These are phyloP conservation scores for Aphodius sticticus DNA, from an alignment of 2,888 invertebrate genomes.

Conservation along the genomic window DNA sequence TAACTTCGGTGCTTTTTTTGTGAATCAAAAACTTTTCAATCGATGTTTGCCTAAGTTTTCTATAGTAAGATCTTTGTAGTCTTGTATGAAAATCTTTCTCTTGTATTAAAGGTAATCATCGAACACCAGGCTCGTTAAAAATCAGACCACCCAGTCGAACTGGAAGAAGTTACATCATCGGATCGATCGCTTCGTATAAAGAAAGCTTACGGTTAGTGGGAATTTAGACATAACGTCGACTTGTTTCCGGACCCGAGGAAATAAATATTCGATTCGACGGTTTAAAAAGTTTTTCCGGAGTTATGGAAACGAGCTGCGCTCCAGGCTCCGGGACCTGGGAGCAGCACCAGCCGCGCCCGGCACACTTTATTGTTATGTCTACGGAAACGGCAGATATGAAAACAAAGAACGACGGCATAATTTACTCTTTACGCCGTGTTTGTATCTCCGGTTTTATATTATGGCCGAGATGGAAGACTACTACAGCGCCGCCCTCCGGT, in stretches of 20 bases:
- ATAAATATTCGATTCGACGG: constrained; percentile 20
- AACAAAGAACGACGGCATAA: constrained; percentile 23
- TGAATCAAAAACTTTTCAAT: too few relatives aligned
- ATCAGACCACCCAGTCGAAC: too few relatives aligned
- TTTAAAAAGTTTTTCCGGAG: constrained; percentile 20
- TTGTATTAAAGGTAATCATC: too few relatives aligned
- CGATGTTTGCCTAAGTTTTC: too few relatives aligned
- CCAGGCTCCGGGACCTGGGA: background rate
- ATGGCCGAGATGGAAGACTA: constrained; percentile 13
- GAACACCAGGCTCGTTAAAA: too few relatives aligned
- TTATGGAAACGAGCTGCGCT: constrained; percentile 11
- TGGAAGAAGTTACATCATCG: background rate
- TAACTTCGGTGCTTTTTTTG: too few relatives aligned
- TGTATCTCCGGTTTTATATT: constrained; percentile 15
- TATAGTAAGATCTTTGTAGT: too few relatives aligned
- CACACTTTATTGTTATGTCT: constrained; percentile 19
- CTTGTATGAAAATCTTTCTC: too few relatives aligned
- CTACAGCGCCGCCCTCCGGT: background rate
- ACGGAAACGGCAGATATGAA: constrained; percentile 26
- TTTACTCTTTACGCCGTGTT: constrained; percentile 25
- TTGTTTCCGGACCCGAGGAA: background rate
- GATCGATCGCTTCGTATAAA: background rate
- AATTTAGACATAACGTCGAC: background rate
- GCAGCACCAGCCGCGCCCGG: constrained; percentile 13
- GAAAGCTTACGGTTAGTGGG: background rate